Base-by-base conservation (phyloP, 2,113 vertebrate species). In the Daubentonia madagascariensis region DNA sequence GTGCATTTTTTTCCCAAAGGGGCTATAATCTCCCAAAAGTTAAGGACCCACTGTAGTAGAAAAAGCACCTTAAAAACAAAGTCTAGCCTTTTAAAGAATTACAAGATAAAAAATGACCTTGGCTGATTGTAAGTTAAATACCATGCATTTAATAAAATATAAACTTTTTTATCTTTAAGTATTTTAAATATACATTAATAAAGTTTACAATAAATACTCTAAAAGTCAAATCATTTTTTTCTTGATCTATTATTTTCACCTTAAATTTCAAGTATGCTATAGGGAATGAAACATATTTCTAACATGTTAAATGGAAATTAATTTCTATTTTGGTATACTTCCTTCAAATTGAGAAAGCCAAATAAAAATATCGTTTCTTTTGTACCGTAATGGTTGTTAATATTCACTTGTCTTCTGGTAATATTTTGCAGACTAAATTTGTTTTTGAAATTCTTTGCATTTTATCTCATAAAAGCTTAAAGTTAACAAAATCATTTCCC, bases 231-330 rank as follows among this genome's bases (percentile, higher is more conserved):
- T 93, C 32, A 85, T 43, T 30, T 87, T 87, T 94, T 95, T 91
- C 40, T 67, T 87, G 5, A 81, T 59, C 25, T 93, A 63, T 89
- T 88, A 78, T 72, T 95, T 97, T 87, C 8, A 93, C 13, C 23
- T 95, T 96, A 92, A 92, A 95, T 85, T 95, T 97, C 70, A 97
- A 93, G 88, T 87, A 95, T 94, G 94, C 37, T 85, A 89, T 23
- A 87, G 11, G 86, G 8, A 79, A 89, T 59, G 25, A 96, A 96
- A 90, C 32, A 73, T 76, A 79, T 88, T 76, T 93, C 88, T 93
- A 90, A 93, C 22, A 91, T 20, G 18, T 67, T 59, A 94, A 8
- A 84, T 72, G 78, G 20, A 86, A 94, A 92, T n/a, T 85, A 96
- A 91, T 78, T 95, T 96, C 94, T 30, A 94, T 70, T 76, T 85